A percentile compares a stretch with the other conserved stretches of the same genome.
Evolutionary conservation across 2,113 vertebrate genomes (phyloP).

Genomic region (Ancistrus triradiatus): DNA sequence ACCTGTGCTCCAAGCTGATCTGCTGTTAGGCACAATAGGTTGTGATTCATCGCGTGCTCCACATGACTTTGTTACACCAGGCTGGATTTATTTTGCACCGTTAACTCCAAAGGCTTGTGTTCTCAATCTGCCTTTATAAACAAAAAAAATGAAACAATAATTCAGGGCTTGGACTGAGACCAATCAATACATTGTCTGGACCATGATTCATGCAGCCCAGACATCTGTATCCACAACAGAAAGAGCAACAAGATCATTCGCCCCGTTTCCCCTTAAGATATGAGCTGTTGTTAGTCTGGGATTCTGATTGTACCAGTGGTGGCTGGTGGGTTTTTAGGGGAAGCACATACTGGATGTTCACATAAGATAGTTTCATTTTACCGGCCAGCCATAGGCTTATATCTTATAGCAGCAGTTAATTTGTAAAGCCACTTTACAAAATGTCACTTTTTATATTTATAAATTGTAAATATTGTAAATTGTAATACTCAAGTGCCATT

Average conservation of each 20-base stretch:
- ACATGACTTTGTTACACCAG: too few species aligned
- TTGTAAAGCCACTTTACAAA: too few species aligned
- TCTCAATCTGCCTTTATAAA: constrained; percentile 48
- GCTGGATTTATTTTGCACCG: constrained; percentile 53
- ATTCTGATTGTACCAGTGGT: too few species aligned
- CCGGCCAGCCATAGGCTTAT: too few species aligned
- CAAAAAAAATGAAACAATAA: constrained; percentile 62
- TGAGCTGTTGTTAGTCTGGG: too few species aligned
- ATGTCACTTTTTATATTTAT: too few species aligned
- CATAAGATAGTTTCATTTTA: too few species aligned
- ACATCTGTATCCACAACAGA: constrained; percentile 57
- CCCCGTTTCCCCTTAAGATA: constrained; percentile 39
- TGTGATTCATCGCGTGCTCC: constrained; percentile 61
- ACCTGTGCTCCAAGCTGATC: background rate
- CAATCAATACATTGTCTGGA: constrained; percentile 62
- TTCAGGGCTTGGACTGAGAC: constrained; percentile 53
- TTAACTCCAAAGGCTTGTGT: constrained; percentile 54
- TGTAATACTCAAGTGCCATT: too few species aligned
- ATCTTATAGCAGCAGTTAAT: too few species aligned
- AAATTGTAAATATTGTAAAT: too few species aligned
- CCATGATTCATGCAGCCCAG: constrained; percentile 58
- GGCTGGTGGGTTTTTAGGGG: too few species aligned
- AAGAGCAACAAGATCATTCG: constrained; percentile 51
- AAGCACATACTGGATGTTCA: too few species aligned
- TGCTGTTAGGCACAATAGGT: constrained; percentile 47